Percentiles rank a stretch among this genome's conserved stretches.
These are phyloP conservation scores for Oxycera nigricornis DNA, from an alignment of 2,888 invertebrate genomes.

Conservation along the genomic window DNA sequence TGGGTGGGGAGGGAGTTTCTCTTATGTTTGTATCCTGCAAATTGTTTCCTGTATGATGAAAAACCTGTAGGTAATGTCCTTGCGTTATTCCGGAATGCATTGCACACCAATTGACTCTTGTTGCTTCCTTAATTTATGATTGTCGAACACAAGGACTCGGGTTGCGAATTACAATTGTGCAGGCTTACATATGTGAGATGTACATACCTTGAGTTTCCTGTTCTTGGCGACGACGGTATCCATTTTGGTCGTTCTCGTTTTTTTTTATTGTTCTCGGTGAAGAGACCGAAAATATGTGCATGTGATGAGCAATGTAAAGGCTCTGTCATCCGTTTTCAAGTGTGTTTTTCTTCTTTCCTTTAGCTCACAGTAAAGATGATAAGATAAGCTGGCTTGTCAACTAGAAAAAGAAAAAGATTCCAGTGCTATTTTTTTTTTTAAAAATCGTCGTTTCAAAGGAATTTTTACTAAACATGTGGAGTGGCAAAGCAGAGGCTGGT, in stretches of 20 bases:
- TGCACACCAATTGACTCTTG: not conserved
- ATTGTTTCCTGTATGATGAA: constrained; percentile 5
- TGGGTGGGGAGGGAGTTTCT: not conserved
- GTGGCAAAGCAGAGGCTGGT: too few relatives aligned
- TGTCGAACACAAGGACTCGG: too few relatives aligned
- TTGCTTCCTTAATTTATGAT: not conserved
- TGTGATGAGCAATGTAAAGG: not conserved
- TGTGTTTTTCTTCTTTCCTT: not conserved
- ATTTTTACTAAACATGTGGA: too few relatives aligned
- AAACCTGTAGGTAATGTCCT: not conserved
- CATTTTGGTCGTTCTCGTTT: not conserved
- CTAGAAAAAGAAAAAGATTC: too few relatives aligned
- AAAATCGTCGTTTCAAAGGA: too few relatives aligned
- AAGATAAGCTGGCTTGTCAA: constrained; percentile 10
- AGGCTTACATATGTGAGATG: not conserved
- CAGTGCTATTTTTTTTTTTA: too few relatives aligned
- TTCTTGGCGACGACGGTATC: too few relatives aligned
- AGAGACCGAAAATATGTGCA: not conserved
- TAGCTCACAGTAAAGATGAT: constrained; percentile 18
- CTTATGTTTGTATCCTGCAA: not conserved
- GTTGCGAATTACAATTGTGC: too few relatives aligned
- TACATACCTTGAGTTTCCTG: not conserved
- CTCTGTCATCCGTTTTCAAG: not conserved
- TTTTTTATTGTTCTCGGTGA: not conserved
- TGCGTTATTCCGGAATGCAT: not conserved